phyloP scores from a whole-genome alignment of 2,113 vertebrate species.

The Proterorhinus semilunaris region DNA sequence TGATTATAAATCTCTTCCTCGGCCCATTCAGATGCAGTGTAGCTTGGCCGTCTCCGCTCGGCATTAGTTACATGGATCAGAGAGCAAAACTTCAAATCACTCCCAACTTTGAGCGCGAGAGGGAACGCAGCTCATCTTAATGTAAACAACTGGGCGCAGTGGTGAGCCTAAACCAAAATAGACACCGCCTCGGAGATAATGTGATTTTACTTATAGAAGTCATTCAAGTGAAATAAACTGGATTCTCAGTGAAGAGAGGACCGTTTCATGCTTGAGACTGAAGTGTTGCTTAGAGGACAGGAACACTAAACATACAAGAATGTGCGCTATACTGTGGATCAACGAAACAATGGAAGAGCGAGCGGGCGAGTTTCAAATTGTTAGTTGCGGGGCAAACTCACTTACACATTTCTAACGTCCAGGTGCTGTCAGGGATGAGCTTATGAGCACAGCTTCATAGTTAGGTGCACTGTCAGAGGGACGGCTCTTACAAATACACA shows the following conservation, averaged over 20 bases:
- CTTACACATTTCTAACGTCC: too few relatives aligned
- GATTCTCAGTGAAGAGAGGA: neutral
- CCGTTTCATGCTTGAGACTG: neutral
- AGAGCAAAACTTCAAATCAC: constrained; percentile 54
- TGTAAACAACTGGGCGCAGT: constrained; percentile 54
- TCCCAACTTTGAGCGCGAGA: constrained; percentile 30
- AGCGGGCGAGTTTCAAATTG: too few relatives aligned
- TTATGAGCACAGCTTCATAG: too few relatives aligned
- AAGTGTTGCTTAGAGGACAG: neutral
- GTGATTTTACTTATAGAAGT: constrained; percentile 37
- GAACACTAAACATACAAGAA: neutral
- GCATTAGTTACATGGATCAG: constrained; percentile 65
- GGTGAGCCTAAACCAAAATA: constrained; percentile 47
- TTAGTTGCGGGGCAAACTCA: too few relatives aligned
- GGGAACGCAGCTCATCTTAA: constrained; percentile 62
- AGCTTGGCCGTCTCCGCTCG: constrained; percentile 47
- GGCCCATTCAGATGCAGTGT: constrained; percentile 64
- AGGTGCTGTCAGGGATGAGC: too few relatives aligned
- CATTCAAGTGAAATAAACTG: constrained; percentile 21
- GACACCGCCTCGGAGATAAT: constrained; percentile 15
- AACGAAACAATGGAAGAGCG: neutral
- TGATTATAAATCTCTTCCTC: constrained; percentile 75
- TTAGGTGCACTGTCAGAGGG: too few relatives aligned
- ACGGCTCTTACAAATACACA: too few relatives aligned
- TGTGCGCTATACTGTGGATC: neutral